Conservation (phyloP, 2,113 vertebrate genomes). For the Psilopogon haemacephalus region DNA sequence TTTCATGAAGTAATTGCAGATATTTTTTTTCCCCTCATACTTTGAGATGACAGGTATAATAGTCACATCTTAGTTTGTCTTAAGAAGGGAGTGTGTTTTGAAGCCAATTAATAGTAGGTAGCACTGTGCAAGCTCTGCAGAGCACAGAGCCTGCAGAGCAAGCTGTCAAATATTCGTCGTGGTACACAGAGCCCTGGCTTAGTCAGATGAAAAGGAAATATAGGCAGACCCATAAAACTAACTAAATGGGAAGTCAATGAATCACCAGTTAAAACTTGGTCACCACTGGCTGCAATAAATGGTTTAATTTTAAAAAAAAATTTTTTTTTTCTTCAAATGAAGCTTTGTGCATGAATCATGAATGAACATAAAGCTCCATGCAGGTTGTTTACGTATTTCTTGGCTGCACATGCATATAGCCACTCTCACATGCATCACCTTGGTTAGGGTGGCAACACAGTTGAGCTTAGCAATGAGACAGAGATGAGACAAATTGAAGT, state of each 20-base stretch:
- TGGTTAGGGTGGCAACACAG: background rate
- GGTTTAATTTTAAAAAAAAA: accelerated
- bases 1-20: conserved; percentile 65
- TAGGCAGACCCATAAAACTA: conserved; percentile 66
- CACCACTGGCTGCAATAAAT: background rate
- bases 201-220: conserved; percentile 64
- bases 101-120: conserved; percentile 71
- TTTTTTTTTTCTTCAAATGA: background rate
- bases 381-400: background rate
- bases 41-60: conserved; percentile 69
- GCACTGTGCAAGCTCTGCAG: conserved; percentile 13
- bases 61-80: conserved; percentile 54
- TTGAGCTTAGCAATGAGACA: background rate
- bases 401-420: background rate
- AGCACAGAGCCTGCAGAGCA: conserved; percentile 64
- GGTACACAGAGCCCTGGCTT: conserved; percentile 50
- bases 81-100: conserved; percentile 61
- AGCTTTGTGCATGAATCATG: background rate
- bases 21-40: conserved; percentile 60
- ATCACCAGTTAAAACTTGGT: conserved; percentile 8
- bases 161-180: conserved; percentile 65
- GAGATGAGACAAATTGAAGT: conserved; percentile 7
- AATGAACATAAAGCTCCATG: background rate
- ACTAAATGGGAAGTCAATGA: conserved; percentile 35
- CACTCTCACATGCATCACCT: background rate